Percentiles rank a stretch among this genome's conserved stretches.
Conservation (phyloP, 2,113 vertebrate species). For the Centropus unirufus region DNA sequence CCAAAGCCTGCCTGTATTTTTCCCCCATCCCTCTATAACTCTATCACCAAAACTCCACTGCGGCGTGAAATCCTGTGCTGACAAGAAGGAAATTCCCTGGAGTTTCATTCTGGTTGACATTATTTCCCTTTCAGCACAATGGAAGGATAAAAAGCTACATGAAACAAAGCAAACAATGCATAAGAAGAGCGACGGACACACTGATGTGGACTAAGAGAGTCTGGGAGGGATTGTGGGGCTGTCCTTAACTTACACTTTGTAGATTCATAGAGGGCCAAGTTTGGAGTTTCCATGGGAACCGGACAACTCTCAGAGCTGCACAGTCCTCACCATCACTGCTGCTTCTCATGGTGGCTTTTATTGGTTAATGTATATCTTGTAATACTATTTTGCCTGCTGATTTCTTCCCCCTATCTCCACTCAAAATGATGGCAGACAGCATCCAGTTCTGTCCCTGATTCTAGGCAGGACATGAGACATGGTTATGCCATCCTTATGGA, state of each 20-base stretch:
- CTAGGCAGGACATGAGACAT: neutral
- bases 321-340: fast-evolving
- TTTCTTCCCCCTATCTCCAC: neutral
- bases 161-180: neutral
- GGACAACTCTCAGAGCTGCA: neutral
- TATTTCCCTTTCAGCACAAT: neutral
- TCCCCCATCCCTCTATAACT: neutral
- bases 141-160: neutral
- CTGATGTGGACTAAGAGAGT: neutral
- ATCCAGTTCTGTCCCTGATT: neutral
- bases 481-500: neutral
- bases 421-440: neutral
- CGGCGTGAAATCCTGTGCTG: neutral
- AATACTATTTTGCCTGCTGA: fast-evolving
- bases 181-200: neutral
- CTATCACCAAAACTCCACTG: neutral
- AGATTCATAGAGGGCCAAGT: neutral
- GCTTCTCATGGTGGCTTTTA: neutral
- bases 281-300: neutral
- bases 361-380: neutral
- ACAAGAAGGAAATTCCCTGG: neutral
- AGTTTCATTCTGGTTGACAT: neutral
- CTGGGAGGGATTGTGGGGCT: neutral
- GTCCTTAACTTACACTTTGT: neutral
- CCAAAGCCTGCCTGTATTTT: neutral